Base-by-base conservation (phyloP, 2,888 invertebrate genomes). In the Nephrotoma flavescens region DNA sequence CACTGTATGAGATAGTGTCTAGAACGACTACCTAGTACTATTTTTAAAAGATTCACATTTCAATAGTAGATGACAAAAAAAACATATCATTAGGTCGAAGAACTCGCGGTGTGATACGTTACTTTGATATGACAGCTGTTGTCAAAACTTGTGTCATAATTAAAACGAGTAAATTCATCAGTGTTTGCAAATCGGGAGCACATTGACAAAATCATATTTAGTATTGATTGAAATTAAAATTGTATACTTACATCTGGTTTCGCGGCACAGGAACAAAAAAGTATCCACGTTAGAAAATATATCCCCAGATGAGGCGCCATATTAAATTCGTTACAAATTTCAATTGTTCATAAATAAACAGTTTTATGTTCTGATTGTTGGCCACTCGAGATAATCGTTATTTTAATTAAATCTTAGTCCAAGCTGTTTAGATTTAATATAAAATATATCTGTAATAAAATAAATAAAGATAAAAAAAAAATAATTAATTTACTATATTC, bases 161-260 rank as follows among this genome's bases (percentile, higher is more conserved):
- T 31, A 31, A 3, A 31, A 31, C 2, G 31, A 31, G 31, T 31
- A 31, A 31, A 31, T 31, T 2, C 31, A 31, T 31, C 31, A 31
- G 1, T 31, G 31, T 31, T 31, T 31, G 31, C 31, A 31, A 3
- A 31, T 31, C 31, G 31, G 31, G 31, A 31, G 31, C 31, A 31
- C 31, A 31, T 2, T 31, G 31, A 31, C 2, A 31, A 31, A 31
- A 31, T 31, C 31, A 0, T 31, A 31, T 31, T 31, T 31, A 31
- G 3, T 31, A 31, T 31, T 31, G 31, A 31, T 31, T 31, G 31
- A 31, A 31, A 31, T 31, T 31, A 71, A 71, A 71, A 71, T 31
- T 52, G 15, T 90, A n/a, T n/a, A 91, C 91, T 91, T 91, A 91
- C 91, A 90, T 91, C 90, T 89, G 91, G 91, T 89, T 90, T 89